These are phyloP conservation scores for Kuschelorhynchus macadamiae DNA, from an alignment of 2,888 invertebrate species.

Conservation along the genomic window DNA sequence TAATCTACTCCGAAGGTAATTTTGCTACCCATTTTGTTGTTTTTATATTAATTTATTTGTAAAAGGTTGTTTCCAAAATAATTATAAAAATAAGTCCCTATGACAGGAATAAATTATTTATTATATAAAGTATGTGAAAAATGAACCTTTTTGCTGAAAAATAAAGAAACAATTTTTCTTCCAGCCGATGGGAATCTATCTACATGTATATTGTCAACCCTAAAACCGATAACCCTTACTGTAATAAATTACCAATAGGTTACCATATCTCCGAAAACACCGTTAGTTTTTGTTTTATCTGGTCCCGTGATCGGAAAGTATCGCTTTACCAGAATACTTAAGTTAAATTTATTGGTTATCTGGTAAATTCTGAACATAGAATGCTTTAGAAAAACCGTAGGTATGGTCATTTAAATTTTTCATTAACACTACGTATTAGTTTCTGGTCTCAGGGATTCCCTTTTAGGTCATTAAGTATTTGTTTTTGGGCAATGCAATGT, in stretches of 20 bases:
- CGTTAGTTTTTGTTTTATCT: constrained; percentile 27
- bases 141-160: too few relatives aligned
- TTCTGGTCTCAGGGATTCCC: neutral
- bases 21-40: too few relatives aligned
- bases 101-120: too few relatives aligned
- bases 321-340: constrained; percentile 22
- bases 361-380: neutral
- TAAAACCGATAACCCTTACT: constrained; percentile 24
- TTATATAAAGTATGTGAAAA: too few relatives aligned
- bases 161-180: neutral
- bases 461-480: too few relatives aligned
- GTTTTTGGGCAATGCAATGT: too few relatives aligned
- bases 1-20: too few relatives aligned
- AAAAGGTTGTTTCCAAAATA: too few relatives aligned
- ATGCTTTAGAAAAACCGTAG: neutral
- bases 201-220: constrained; percentile 24
- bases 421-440: neutral
- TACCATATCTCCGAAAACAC: constrained; percentile 21
- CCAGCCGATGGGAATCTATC: constrained; percentile 16
- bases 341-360: constrained; percentile 3
- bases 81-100: too few relatives aligned
- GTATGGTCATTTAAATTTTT: neutral
- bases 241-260: constrained; percentile 31
- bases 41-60: too few relatives aligned
- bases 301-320: neutral